Base-by-base conservation (phyloP, 2,797 vertebrate species). In the Falco biarmicus region DNA sequence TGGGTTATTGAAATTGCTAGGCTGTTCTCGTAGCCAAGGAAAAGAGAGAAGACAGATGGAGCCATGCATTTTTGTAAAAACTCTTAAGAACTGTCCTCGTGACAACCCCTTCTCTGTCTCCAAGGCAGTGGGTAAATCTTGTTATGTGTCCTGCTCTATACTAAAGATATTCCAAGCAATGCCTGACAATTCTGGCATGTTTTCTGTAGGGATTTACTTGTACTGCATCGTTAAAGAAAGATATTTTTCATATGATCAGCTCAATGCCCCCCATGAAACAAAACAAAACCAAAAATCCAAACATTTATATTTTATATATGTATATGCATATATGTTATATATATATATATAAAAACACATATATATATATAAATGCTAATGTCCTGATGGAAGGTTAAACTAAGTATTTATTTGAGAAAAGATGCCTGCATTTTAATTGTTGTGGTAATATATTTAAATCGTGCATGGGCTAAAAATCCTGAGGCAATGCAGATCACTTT, bases 11-110 rank as follows among this genome's bases (percentile, higher is more conserved):
- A 95, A 95, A 97, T 97, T 97, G 89, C 92, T 97, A 98, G 95
- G 96, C 97, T 96, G 97, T 89, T 95, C 95, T 96, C 75, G 75
- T 96, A 98, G 98, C 97, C 98, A 97, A 97, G 95, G 95, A 96
- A 96, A 94, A 97, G 96, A 98, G 94, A 96, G 91, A 95, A 98
- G 95, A 98, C 97, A 98, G 97, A 98, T 98, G 98, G 98, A 98
- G 94, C 84, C 95, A 96, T 95, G 95, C 93, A 97, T 98, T 98
- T 98, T 97, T 95, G 96, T 93, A 96, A 95, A 97, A 97, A 97
- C 93, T 98, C 97, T 97, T 96, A 97, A 97, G 97, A 97, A 93
- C 41, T 94, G 90, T 97, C 95, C 97, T 97, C 94, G 47, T 97
- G 97, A 97, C 97, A 98, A 95, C 64, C 93, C 89, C 80, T 95